Base-by-base conservation (phyloP, 2,888 invertebrate species). In the Maniola hyperantus region DNA sequence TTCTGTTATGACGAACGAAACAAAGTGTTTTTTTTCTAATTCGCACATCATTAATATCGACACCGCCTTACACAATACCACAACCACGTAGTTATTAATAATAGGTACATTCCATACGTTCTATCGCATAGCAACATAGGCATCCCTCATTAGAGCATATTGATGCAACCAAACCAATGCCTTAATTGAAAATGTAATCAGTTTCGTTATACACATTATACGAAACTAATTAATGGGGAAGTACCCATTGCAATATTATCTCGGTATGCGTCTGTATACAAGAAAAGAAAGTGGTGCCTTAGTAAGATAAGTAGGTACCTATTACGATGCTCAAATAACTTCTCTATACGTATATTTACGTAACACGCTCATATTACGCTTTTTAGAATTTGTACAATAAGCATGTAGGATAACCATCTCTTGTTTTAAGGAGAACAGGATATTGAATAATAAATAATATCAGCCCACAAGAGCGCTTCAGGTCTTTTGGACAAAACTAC, bases 121-220 rank as follows among this genome's bases (percentile, higher is more conserved):
- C 33, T 15, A n/a, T 48, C 8, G 5, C 50, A 20, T 26, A 15
- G 15, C 34, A 54, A 26, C 51, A 54, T 54, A 54, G 18, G 39
- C 39, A 39, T 55, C 34, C 10, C 55, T 55, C 39, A 55, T 55
- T 55, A 55, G 18, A 2, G 55, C 39, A 20, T 55, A 55, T 55
- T 55, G 39, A 55, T 55, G 55, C 55, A 55, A 39, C 55, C 39
- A 39, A 39, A 55, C 36, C 18, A 39, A 18, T 36, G 55, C 55
- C 54, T 55, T 55, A 55, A 55, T 55, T 55, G 39, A 55, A 55
- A 55, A 55, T 55, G 36, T 55, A 39, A 55, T 55, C 55, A 39
- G 55, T 18, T 8, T 18, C 6, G 8, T 11, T 55, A 36, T 5
- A 34, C 20, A 39, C 39, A 15, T 36, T 36, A 39, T 36, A 39